Conservation (phyloP, 2,797 vertebrate species). For the Halcyon chelicuti region DNA sequence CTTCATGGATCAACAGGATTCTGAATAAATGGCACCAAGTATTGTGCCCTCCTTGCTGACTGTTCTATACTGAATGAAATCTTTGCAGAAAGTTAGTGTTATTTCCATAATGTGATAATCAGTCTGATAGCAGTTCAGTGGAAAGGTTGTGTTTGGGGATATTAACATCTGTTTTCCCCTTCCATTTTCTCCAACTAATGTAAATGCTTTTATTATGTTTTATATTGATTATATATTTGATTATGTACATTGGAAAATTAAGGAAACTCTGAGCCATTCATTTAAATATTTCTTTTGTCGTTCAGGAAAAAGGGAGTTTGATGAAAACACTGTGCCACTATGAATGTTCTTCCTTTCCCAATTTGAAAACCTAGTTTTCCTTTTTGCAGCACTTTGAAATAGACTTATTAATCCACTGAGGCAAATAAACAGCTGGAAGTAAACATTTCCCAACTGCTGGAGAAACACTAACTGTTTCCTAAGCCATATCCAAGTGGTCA, state of each 20-base stretch:
- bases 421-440: constrained; percentile 65
- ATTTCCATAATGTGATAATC: background rate
- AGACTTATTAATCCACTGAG: constrained; percentile 46
- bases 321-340: background rate
- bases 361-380: constrained; percentile 41
- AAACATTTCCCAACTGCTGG: constrained; percentile 43
- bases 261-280: background rate
- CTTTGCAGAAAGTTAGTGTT: background rate
- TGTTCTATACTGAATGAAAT: background rate
- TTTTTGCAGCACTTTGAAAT: constrained; percentile 57
- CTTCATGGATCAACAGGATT: background rate
- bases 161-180: background rate
- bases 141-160: background rate
- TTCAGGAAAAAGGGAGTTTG: background rate
- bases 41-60: background rate
- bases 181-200: background rate
- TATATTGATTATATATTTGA: background rate
- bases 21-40: background rate
- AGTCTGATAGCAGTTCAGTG: background rate
- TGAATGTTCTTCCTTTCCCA: background rate
- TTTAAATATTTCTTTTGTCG: background rate
- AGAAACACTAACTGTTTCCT: constrained; percentile 58
- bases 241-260: background rate
- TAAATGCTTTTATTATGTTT: background rate
- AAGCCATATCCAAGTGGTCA: constrained; percentile 42